Evolutionary conservation across 2,797 vertebrate species (phyloP), one percentile per base, ranked within the genome.

Genomic region (Parauchenoglanis punctatus): DNA sequence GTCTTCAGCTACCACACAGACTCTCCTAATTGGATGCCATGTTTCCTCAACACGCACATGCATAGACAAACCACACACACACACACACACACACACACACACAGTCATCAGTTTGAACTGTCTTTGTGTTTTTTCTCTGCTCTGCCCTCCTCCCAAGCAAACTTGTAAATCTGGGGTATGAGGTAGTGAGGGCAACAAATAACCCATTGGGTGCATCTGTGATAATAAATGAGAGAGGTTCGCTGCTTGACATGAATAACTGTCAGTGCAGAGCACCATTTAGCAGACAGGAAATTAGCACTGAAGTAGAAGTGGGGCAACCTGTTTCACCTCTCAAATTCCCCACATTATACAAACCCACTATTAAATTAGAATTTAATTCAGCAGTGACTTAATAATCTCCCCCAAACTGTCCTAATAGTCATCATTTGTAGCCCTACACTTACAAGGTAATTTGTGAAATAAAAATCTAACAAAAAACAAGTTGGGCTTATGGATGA

Each of bases 1-100:
- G 96, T 96, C 95, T 96, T 93, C 95, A 94, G 95, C 96, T 96
- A 97, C 96, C 96, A 96, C 93, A 95, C 95, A 94, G 93, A 93
- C 95, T 91, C 94, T 95, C 94, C 96, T 97, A 97, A 97, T 97
- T 98, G 97, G 97, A 96, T 93, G 93, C 95, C 95, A 95, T 95
- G 96, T 96, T 96, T 95, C 95, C 92, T 93, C 75, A 86, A 89
- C 85, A 86, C 63, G 46, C 84, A 85, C 85, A 85, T 54, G 52
- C 81, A 68, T 54, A 83, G 63, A 68, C 81, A 65, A 65, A 18
- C 44, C 58, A 76, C 31, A 46, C 68, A 82, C 84, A 85, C 77
- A 81, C 78, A 78, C 65, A 86, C 67, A 25, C 59, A 85, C 31
- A 81, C 81, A 84, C 63, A 58, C 83, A 75, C 84, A 86, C n/a